phyloP scores from a whole-genome alignment of 2,888 invertebrate genomes.

The Flexamia atlantica region DNA sequence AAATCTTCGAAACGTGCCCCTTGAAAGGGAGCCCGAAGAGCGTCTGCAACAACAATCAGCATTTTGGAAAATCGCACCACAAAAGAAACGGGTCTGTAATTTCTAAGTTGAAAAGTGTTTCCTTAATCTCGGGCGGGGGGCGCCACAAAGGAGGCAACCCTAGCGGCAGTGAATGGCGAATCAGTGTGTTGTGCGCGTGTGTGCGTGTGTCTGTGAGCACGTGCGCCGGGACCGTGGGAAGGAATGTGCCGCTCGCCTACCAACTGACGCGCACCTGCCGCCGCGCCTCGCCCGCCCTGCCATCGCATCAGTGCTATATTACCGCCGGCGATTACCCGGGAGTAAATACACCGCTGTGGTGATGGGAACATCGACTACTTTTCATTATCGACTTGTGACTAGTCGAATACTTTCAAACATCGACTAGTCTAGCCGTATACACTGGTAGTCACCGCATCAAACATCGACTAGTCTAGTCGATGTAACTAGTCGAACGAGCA shows the following conservation, averaged over 20 bases:
- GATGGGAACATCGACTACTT: too few relatives aligned
- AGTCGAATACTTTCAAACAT: too few relatives aligned
- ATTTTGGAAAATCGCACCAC: slow-evolving; percentile 48
- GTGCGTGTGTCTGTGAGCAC: slow-evolving; percentile 60
- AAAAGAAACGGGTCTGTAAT: slow-evolving; percentile 58
- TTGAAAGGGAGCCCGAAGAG: slow-evolving; percentile 29
- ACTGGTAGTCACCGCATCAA: too few relatives aligned
- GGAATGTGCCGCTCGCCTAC: slow-evolving; percentile 61
- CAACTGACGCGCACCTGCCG: slow-evolving; percentile 64
- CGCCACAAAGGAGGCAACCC: slow-evolving; percentile 22
- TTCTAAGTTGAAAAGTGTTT: slow-evolving; percentile 59
- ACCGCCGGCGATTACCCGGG: slow-evolving; percentile 1
- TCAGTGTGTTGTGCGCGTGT: slow-evolving; percentile 41
- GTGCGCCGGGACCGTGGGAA: slow-evolving; percentile 58
- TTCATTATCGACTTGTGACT: too few relatives aligned
- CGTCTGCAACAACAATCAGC: slow-evolving; percentile 51
- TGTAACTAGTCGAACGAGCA: too few relatives aligned
- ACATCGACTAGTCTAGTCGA: too few relatives aligned
- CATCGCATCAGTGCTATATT: slow-evolving; percentile 40
- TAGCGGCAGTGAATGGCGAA: slow-evolving; percentile 51
- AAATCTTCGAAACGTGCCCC: slow-evolving; percentile 44
- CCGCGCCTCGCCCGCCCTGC: not conserved
- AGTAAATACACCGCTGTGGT: not conserved
- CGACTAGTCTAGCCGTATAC: too few relatives aligned
- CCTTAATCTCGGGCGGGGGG: slow-evolving; percentile 46